Evolutionary conservation across 2,888 invertebrate genomes (phyloP), one percentile per base, ranked within the genome.

Genomic region (Thymelicus lineola): DNA sequence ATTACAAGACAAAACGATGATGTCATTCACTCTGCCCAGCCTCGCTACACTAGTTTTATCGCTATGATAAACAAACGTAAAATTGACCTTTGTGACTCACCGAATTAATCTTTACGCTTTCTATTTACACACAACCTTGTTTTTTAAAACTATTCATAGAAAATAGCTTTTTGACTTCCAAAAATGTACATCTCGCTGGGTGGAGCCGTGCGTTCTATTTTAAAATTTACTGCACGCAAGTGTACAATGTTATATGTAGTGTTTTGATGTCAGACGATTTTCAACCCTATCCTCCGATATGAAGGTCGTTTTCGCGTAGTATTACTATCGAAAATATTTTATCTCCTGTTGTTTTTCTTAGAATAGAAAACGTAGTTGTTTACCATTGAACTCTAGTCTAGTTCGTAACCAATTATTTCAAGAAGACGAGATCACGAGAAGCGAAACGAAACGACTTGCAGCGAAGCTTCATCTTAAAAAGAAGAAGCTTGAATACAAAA

Each of bases 131-230:
- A 74, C 82, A 89, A 87, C 87, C 87, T 90, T 90, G 87, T 83
- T 83, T 80, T 55, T 77, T 76, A 77, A 77, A 77, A 59, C 79
- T 91, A 91, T 91, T 88, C 87, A 86, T 88, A 88, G 81, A 84
- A 81, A 50, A 80, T 77, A 80, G 84, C 81, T 86, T 92, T 90
- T 91, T 88, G 90, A 90, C 89, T 90, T 92, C 93, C 93, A 90
- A 91, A 93, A 91, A 92, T 91, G 93, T 92, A 91, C 90, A 90
- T 89, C 89, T 87, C 83, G 86, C 82, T 82, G 86, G 82, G 84
- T 86, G 80, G 81, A 83, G 88, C 87, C 78, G 84, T 85, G 76
- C 79, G 77, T 80, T 91, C 92, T 93, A 93, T 91, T 92, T 92
- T 88, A 82, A 85, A 84, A 75, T 78, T 78, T 71, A 76, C 77